Conservation (phyloP, 2,113 vertebrate species). For the Phaethon lepturus region DNA sequence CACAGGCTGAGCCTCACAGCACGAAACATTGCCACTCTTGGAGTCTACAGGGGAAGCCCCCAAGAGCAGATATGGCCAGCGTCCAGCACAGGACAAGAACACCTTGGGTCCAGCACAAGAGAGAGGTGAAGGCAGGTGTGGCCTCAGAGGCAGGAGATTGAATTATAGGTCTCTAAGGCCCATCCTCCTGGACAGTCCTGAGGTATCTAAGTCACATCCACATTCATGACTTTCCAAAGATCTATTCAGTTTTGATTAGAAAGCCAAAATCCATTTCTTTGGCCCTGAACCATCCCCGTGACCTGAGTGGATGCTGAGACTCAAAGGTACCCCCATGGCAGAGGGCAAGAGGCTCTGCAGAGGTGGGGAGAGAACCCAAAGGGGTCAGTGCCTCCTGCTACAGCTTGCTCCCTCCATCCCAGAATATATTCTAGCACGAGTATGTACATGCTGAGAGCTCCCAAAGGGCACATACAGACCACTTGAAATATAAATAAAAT, state of each 20-base stretch:
- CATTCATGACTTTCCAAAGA: not conserved
- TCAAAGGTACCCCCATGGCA: not conserved
- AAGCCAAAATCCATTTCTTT: not conserved
- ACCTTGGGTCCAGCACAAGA: not conserved
- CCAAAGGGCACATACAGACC: not conserved
- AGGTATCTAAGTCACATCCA: not conserved
- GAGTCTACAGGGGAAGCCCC: not conserved
- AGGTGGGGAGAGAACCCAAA: not conserved
- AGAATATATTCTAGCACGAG: not conserved
- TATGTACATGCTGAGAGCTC: not conserved
- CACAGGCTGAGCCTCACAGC: not conserved
- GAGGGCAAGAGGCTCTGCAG: not conserved
- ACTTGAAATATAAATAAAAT: not conserved
- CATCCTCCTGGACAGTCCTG: not conserved
- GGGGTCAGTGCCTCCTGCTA: not conserved
- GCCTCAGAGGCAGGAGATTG: not conserved
- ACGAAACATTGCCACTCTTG: not conserved
- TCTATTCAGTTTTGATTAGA: not conserved
- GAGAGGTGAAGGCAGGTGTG: not conserved
- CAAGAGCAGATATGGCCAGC: rapidly evolving
- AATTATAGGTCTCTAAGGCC: not conserved
- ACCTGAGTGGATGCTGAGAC: not conserved
- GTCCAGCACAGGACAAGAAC: rapidly evolving
- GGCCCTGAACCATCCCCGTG: not conserved
- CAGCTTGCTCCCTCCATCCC: not conserved